Evolutionary conservation across 1,140 invertebrate species (phyloP).

Genomic region (Neodiprion lecontei): DNA sequence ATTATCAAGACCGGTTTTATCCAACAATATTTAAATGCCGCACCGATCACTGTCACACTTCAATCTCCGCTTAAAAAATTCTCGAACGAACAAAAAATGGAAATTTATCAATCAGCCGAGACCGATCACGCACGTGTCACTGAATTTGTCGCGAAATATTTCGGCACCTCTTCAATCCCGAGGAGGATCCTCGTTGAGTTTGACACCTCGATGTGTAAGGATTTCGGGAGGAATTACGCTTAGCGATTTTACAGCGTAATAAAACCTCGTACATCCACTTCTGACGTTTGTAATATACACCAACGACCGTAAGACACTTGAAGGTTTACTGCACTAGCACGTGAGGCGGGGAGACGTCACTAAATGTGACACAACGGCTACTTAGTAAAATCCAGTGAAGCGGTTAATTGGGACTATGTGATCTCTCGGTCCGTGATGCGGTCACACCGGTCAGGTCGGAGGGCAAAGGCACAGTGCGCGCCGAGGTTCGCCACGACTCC

Average conservation of each 20-base stretch:
- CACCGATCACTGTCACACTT: neutral
- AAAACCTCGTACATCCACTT: neutral
- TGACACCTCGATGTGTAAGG: neutral
- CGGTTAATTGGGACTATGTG: conserved; percentile 12
- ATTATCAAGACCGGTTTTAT: no score
- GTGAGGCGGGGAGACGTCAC: neutral
- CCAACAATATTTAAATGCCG: neutral
- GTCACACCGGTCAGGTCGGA: conserved; percentile 54
- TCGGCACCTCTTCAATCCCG: neutral
- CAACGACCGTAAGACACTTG: neutral
- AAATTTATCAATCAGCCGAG: no score
- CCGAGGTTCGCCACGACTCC: conserved; percentile 23
- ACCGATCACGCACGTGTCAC: no score
- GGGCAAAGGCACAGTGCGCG: conserved; percentile 55
- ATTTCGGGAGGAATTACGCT: no score
- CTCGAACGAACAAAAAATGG: no score
- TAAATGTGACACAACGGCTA: conserved; percentile 11
- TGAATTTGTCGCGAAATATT: no score
- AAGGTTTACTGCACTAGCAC: neutral
- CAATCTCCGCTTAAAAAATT: conserved; percentile 10
- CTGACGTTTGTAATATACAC: neutral
- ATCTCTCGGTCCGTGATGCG: conserved; percentile 28
- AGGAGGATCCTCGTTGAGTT: neutral
- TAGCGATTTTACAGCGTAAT: neutral
- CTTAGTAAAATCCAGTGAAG: neutral